Base-by-base conservation (phyloP, 2,113 vertebrate species). In the Cheilinus undulatus region DNA sequence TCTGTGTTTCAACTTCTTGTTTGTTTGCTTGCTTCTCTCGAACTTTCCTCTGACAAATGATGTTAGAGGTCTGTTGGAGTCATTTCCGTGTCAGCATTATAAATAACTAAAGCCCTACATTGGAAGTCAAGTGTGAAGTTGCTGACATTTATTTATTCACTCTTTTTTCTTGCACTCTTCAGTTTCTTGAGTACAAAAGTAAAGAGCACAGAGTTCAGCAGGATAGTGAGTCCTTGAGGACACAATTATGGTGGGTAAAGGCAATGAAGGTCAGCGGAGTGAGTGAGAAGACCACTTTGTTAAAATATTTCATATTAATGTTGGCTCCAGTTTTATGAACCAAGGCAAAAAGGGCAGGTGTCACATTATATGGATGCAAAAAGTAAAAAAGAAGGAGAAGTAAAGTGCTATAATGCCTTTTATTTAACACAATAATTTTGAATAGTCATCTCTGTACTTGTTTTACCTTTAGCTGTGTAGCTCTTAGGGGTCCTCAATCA, bases 51-150 rank as follows among this genome's bases (percentile, higher is more conserved):
- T 26, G 6, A 24, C 49, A 79, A 28, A 61, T 69, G 30, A 69
- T 30, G 24, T 52, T 14, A 48, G 32, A 62, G 76, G 72, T 84
- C 51, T 69, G 70, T 66, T 40, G 24, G 82, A 81, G 79, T 84
- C 63, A 77, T 30, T 62, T 69, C 72, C 62, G 84, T 76, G 73
- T 86, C 83, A 88, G 86, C 83, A 69, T 76, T 69, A 83, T 58
- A 68, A 60, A 67, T 59, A n/a, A 71, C 59, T 67, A 14, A 56
- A 30, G 22, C 69, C 42, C 46, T 20, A 24, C 34, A 50, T 54
- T 43, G 43, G 48, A 67, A 65, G 64, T 66, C 34, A 65, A 67
- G 54, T 51, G 62, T 53, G 45, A 78, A 82, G 56, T 75, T 87
- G 72, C 83, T 88, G 80, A 82, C 80, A 75, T 53, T 54, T 69